phyloP scores from a whole-genome alignment of 1,140 invertebrate species.

The Helicoverpa zea region DNA sequence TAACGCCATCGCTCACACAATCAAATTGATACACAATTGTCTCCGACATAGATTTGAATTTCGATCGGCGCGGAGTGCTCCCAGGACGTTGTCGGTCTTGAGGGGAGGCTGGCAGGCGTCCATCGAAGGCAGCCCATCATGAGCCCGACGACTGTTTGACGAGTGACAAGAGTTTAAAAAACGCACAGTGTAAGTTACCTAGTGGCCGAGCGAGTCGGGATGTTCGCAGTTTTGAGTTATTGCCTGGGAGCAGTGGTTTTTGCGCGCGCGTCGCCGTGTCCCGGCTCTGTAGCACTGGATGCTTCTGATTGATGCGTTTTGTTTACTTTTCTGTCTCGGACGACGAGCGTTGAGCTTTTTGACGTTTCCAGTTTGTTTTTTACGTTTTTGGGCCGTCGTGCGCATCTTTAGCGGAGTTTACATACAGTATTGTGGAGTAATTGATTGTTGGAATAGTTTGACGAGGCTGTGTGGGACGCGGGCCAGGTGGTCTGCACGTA shows the following conservation, averaged over 20 bases:
- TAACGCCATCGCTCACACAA: neutral
- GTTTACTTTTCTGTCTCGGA: constrained; percentile 67
- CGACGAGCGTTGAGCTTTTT: constrained; percentile 57
- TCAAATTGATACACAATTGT: constrained; percentile 54
- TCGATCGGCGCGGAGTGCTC: neutral
- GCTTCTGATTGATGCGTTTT: constrained; percentile 66
- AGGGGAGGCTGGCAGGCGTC: constrained; percentile 80
- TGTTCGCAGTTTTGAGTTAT: constrained; percentile 52
- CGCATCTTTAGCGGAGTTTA: constrained; percentile 44
- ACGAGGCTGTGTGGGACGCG: constrained; percentile 26
- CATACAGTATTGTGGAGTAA: constrained; percentile 45
- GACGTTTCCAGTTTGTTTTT: constrained; percentile 52
- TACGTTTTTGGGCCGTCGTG: constrained; percentile 34
- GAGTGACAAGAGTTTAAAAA: constrained; percentile 82
- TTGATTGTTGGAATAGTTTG: constrained; percentile 41
- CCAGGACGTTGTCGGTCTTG: constrained; percentile 52
- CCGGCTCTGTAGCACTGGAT: constrained; percentile 46
- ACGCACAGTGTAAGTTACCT: constrained; percentile 77
- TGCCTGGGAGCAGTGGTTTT: constrained; percentile 62
- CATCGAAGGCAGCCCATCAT: constrained; percentile 82
- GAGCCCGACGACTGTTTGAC: constrained; percentile 79
- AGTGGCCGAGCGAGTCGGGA: constrained; percentile 63
- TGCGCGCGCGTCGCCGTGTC: constrained; percentile 62
- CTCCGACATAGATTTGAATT: constrained; percentile 45
- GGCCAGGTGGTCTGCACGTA: constrained; percentile 42